Base-by-base conservation (phyloP, 1,140 invertebrate species). In the Drosophila orosa region DNA sequence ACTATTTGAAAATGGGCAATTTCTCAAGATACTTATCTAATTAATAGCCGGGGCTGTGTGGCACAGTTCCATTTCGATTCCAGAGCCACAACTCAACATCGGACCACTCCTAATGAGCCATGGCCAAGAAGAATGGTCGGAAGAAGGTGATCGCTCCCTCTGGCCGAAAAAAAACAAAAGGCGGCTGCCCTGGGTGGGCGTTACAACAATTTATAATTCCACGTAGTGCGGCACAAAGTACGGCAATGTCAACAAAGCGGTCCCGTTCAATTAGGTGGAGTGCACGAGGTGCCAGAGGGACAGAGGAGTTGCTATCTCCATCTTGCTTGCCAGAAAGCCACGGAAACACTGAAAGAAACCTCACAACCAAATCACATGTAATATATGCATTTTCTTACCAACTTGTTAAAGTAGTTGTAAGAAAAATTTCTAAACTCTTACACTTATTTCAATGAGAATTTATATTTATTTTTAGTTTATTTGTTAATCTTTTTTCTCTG, bases 11-110 rank as follows among this genome's bases (percentile, higher is more conserved):
- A 90, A 85, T 82, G 78, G 73, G 79, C 89, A 91, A 90, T 90
- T 90, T 78, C 90, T 90, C 89, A 82, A 91, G 89, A 90, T 90
- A 90, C 78, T 91, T 85, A 90, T 90, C 89, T 90, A 90, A 90
- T 90, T 90, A 90, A 90, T 90, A 90, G 85, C 81, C 69, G 35
- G 61, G 55, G 61, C 72, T 33, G 59, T 65, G 52, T 60, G 47
- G 42, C 68, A 78, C 71, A 71, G 54, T 76, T 45, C 54, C 63
- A 39, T 68, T 66, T 68, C 65, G 35, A 68, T 55, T 45, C 57
- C 74, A 57, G 62, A 57, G 62, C 72, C 66, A 59, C 72, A 65
- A 42, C 57, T 76, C 76, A 59, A 72, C 75, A 74, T 66, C 75
- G 35, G 59, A 63, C 63, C 74, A 61, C 45, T 52, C 75, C 62